Evolutionary conservation across 2,888 invertebrate genomes (phyloP).

Genomic region (Neoaliturus tenellus): DNA sequence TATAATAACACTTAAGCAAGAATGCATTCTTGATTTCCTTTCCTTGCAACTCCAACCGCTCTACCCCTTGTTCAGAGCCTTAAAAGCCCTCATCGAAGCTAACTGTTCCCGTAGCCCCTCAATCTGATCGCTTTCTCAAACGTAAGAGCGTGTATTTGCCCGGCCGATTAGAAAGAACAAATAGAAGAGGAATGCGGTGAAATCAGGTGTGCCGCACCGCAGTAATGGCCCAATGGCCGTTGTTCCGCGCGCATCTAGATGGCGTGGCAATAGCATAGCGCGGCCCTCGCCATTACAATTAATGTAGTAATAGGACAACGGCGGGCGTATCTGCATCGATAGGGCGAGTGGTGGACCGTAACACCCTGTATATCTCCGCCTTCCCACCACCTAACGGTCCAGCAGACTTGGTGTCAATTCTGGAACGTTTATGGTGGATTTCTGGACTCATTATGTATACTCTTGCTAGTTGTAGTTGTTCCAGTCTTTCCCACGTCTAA

Average conservation of each 20-base stretch:
- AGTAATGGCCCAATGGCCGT: too few relatives aligned
- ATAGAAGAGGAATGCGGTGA: slow-evolving; percentile 11
- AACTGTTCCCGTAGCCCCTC: not conserved
- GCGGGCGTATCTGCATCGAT: slow-evolving; percentile 15
- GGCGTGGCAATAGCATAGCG: slow-evolving; percentile 24
- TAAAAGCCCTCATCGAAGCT: not conserved
- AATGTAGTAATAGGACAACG: slow-evolving; percentile 23
- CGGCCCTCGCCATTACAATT: slow-evolving; percentile 1
- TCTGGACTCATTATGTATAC: too few relatives aligned
- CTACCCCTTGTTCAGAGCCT: not conserved
- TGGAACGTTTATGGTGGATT: too few relatives aligned
- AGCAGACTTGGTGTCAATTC: too few relatives aligned
- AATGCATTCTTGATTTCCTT: too few relatives aligned
- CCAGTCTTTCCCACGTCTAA: too few relatives aligned
- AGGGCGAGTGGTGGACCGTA: slow-evolving; percentile 11
- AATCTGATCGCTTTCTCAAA: slow-evolving; percentile 18
- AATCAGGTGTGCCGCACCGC: not conserved
- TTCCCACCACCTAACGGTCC: too few relatives aligned
- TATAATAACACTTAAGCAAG: too few relatives aligned
- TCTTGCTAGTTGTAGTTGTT: too few relatives aligned
- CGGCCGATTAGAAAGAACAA: slow-evolving; percentile 26
- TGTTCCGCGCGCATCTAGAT: slow-evolving; percentile 25
- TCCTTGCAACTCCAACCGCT: not conserved
- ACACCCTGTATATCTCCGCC: not conserved
- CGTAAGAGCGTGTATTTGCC: slow-evolving; percentile 3